A percentile compares a stretch with the other conserved stretches of the same genome.
Conservation (phyloP, 2,797 vertebrate species). For the Nasua narica region DNA sequence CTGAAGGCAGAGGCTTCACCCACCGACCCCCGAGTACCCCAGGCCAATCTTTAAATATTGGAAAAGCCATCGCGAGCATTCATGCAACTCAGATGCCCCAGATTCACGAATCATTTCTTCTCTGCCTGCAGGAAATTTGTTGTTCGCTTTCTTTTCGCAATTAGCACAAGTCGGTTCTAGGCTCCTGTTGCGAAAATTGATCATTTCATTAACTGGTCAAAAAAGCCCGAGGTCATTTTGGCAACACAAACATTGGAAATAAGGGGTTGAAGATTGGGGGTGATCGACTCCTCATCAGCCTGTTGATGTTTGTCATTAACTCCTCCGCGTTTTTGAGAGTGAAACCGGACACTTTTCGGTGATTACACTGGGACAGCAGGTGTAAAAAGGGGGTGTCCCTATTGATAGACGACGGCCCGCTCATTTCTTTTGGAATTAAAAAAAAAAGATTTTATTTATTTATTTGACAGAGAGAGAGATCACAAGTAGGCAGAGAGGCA, state of each 20-base stretch:
- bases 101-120: accelerated
- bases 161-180: neutral
- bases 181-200: neutral
- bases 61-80: accelerated
- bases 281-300: accelerated
- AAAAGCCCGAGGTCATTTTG: neutral
- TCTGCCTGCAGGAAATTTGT: neutral
- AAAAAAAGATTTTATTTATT: too few relatives aligned
- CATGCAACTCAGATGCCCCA: accelerated
- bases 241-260: neutral
- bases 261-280: neutral
- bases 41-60: neutral
- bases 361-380: neutral
- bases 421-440: neutral
- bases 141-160: neutral
- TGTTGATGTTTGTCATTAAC: too few relatives aligned
- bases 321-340: neutral
- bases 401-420: too few relatives aligned
- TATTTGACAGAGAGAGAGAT: too few relatives aligned
- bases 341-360: neutral
- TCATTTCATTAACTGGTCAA: neutral
- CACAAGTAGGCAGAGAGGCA: too few relatives aligned
- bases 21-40: too few relatives aligned
- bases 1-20: too few relatives aligned
- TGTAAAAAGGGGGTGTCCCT: neutral